These are phyloP conservation scores for Excalfactoria chinensis DNA, from an alignment of 2,113 vertebrate genomes.

Conservation along the genomic window DNA sequence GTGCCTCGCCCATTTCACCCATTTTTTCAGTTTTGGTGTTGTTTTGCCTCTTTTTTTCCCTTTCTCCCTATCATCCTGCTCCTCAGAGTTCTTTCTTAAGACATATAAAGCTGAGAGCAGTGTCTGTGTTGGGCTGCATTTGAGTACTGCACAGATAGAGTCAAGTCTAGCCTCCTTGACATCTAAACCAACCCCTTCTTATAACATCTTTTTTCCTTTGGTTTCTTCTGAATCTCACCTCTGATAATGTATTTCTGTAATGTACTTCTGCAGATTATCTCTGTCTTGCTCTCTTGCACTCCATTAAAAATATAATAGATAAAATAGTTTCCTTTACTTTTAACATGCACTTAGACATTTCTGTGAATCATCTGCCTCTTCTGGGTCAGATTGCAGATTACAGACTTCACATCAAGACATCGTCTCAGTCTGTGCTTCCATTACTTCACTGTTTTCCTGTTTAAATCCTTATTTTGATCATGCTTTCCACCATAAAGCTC, in stretches of 20 bases:
- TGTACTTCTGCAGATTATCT: not conserved
- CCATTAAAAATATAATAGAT: not conserved
- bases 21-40: not conserved
- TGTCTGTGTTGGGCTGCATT: not conserved
- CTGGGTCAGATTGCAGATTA: not conserved
- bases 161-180: not conserved
- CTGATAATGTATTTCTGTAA: not conserved
- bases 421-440: not conserved
- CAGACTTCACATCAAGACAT: not conserved
- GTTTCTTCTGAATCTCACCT: not conserved
- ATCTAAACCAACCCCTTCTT: not conserved
- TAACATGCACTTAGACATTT: not conserved
- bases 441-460: not conserved
- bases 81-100: not conserved
- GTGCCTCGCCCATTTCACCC: not conserved
- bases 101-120: rapidly evolving
- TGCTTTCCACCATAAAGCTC: not conserved
- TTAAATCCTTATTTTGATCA: not conserved
- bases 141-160: not conserved
- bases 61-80: not conserved
- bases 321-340: not conserved
- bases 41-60: not conserved
- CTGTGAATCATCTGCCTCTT: not conserved
- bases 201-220: not conserved
- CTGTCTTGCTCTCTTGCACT: not conserved